A percentile compares a stretch with the other conserved stretches of the same genome.
Conservation (phyloP, 92 coral and sea anemone species). For the Scolanthus callimorphus region DNA sequence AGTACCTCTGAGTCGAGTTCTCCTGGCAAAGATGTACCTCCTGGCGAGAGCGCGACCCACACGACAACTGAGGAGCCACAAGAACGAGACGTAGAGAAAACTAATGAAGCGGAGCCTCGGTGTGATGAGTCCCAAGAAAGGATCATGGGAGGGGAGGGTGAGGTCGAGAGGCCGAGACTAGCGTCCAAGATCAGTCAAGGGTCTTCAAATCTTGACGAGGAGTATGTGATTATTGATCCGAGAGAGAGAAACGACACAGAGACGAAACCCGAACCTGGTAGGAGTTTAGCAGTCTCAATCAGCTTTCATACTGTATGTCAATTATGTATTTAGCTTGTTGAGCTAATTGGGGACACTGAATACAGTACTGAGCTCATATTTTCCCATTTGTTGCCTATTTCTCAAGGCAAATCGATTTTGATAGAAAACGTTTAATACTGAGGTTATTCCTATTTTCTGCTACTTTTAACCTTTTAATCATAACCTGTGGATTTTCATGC, state of each 20-base stretch:
- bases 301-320: too few relatives aligned
- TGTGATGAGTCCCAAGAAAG: conserved; percentile 8
- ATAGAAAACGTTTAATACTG: too few relatives aligned
- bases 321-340: too few relatives aligned
- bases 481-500: too few relatives aligned
- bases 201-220: conserved; percentile 57
- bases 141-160: neutral
- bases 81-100: neutral
- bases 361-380: too few relatives aligned
- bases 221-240: conserved; percentile 68
- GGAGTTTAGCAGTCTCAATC: too few relatives aligned
- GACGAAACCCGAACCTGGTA: conserved; percentile 55
- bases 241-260: conserved; percentile 8
- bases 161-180: conserved; percentile 19
- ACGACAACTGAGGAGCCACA: neutral
- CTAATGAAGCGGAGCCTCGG: conserved; percentile 27
- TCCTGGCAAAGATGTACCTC: conserved; percentile 2
- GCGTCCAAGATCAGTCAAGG: conserved; percentile 18
- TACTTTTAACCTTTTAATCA: too few relatives aligned
- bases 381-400: too few relatives aligned
- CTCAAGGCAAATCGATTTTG: too few relatives aligned
- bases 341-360: too few relatives aligned
- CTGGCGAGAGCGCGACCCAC: neutral
- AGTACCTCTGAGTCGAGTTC: neutral
- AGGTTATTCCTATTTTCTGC: too few relatives aligned